Percentiles rank a stretch among this genome's conserved stretches.
These are phyloP conservation scores for Mimas tiliae DNA, from an alignment of 2,888 invertebrate species.

Conservation along the genomic window DNA sequence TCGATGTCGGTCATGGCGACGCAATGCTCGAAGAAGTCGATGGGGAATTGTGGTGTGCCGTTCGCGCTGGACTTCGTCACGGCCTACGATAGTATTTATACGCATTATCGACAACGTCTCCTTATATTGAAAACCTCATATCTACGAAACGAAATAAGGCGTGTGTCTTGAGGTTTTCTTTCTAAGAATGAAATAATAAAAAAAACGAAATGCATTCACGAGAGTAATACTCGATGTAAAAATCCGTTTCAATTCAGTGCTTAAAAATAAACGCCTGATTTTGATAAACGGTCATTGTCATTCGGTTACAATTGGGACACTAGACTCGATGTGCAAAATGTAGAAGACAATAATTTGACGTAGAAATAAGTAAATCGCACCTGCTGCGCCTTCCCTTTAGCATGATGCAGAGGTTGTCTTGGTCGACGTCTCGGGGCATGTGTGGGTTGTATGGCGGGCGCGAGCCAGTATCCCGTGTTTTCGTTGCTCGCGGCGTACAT, in stretches of 20 bases:
- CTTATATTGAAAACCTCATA: no score
- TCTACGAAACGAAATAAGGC: no score
- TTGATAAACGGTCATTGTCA: no score
- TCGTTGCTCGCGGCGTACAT: conserved; percentile 96
- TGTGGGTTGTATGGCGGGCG: conserved; percentile 84
- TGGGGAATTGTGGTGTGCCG: conserved; percentile 92
- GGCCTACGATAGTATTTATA: conserved; percentile 45
- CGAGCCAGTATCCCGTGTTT: conserved; percentile 88
- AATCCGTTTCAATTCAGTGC: no score
- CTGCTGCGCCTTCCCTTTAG: conserved; percentile 70
- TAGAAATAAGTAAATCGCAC: conserved; percentile 42
- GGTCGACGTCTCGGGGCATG: conserved; percentile 71
- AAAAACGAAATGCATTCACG: no score
- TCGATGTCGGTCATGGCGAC: conserved; percentile 96
- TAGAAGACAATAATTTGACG: no score
- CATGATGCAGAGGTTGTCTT: conserved; percentile 57
- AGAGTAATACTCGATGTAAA: no score
- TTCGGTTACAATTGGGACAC: no score
- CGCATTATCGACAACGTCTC: not conserved
- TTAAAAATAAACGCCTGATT: no score
- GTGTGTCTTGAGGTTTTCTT: no score
- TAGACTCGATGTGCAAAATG: not conserved
- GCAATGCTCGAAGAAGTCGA: conserved; percentile 99
- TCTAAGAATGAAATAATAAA: no score
- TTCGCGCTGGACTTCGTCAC: conserved; percentile 78